A percentile compares a stretch with the other conserved stretches of the same genome.
These are phyloP conservation scores for Oscheius sp. DNA, from an alignment of 1,140 invertebrate species.

Conservation along the genomic window DNA sequence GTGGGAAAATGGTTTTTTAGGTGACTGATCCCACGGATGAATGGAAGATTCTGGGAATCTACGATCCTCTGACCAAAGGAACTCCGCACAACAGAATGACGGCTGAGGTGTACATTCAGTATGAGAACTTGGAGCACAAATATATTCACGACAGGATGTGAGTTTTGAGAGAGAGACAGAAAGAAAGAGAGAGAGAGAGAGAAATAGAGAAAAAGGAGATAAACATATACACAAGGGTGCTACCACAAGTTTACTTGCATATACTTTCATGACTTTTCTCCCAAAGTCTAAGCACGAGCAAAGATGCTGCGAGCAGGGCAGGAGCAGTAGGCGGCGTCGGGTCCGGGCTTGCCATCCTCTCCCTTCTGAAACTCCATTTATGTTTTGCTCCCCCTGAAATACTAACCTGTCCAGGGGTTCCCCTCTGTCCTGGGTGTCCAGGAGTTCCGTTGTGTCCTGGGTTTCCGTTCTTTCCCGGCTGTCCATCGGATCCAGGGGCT, in stretches of 20 bases:
- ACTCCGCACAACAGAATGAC: too few species aligned
- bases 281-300: too few species aligned
- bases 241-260: too few species aligned
- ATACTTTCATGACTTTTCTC: too few species aligned
- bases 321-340: neutral
- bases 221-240: neutral
- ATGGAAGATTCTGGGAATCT: too few species aligned
- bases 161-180: neutral
- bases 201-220: neutral
- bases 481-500: neutral
- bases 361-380: neutral
- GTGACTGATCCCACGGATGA: too few species aligned
- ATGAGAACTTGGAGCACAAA: neutral
- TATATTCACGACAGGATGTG: neutral
- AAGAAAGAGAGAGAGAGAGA: neutral
- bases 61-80: too few species aligned
- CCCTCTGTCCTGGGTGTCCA: neutral
- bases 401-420: neutral
- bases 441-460: neutral
- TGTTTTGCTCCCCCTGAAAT: neutral
- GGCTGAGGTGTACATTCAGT: too few species aligned
- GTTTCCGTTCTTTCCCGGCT: neutral
- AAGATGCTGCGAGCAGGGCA: conserved; percentile 3
- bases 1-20: too few species aligned
- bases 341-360: neutral